Evolutionary conservation across 2,888 invertebrate genomes (phyloP), one percentile per base, ranked within the genome.

Genomic region (Elaeidobius kamerunicus): DNA sequence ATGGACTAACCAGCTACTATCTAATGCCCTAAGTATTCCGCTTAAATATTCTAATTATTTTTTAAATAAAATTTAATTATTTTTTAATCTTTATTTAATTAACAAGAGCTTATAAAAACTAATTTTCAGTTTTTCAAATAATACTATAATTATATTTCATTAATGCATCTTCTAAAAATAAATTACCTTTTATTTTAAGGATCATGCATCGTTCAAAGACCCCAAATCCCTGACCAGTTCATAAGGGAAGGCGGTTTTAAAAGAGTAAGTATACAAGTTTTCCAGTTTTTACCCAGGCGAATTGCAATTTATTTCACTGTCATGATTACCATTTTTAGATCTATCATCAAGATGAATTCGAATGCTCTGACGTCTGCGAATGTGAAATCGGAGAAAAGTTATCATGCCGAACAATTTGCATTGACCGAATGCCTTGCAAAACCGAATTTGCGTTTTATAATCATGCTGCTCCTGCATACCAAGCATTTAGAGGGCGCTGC

Each of bases 351-450:
- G 89, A 91, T 61, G 91, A 91, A 67, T 83, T 89, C 20, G 91
- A 91, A 68, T 93, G 92, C 73, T 92, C 92, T 32, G 92, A 92
- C 75, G 80, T 93, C 51, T 93, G 93, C 73, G 85, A 88, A 63
- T 93, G 93, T 70, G 86, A 87, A 67, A 79, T 84, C 54, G 85
- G 86, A 0, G 81, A 80, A 66, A 85, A 86, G 63, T 80, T 91
- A 59, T 84, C 86, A 48, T 93, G 93, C 76, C 88, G 90, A 73
- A 89, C 91, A 63, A 86, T 92, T 60, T 93, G 92, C 74, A 88
- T 92, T 40, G 87, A 91, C 44, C 80, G 89, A 42, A 88, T 87
- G 55, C 88, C 91, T 2, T 93, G 92, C 75, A 88, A 90, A 63
- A 91, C 91, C 9, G 85, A 90, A 59, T 83, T 90, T 62, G 92